Evolutionary conservation across 1,140 invertebrate genomes (phyloP).

Genomic region (Zaprionus tsacasi): DNA sequence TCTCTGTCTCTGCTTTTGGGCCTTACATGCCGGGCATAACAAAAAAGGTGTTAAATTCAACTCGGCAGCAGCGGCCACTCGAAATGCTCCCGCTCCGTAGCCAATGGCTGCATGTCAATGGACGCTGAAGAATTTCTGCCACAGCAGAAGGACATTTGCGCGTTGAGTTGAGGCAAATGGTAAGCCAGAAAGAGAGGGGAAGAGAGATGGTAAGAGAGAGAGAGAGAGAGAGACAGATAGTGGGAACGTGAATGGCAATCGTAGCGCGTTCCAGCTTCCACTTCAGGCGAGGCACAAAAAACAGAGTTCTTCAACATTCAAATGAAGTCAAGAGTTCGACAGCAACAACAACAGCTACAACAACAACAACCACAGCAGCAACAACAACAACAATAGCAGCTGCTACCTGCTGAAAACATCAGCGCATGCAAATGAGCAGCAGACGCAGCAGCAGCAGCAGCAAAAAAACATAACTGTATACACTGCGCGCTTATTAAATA

Average conservation of each 20-base stretch:
- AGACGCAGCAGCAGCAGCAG: slow-evolving; percentile 6
- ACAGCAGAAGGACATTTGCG: slow-evolving; percentile 77
- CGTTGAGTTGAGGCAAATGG: not conserved
- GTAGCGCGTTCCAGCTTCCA: not conserved
- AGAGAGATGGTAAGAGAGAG: not conserved
- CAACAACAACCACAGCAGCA: slow-evolving; percentile 4
- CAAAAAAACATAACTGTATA: slow-evolving; percentile 47
- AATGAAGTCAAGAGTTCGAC: slow-evolving; percentile 60
- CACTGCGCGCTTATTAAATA: slow-evolving; percentile 48
- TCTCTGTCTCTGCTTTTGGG: slow-evolving; percentile 70
- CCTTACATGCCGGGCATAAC: slow-evolving; percentile 76
- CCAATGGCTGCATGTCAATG: slow-evolving; percentile 57
- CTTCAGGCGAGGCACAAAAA: not conserved
- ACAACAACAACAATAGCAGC: slow-evolving; percentile 11
- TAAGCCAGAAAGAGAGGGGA: not conserved
- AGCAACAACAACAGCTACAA: slow-evolving; percentile 13
- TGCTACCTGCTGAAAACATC: slow-evolving; percentile 57
- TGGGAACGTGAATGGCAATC: not conserved
- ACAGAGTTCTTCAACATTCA: slow-evolving; percentile 37
- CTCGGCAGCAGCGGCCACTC: slow-evolving; percentile 48
- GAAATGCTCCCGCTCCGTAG: slow-evolving; percentile 41
- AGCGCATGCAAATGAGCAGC: slow-evolving; percentile 33
- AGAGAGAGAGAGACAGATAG: not conserved
- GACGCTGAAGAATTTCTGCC: slow-evolving; percentile 72
- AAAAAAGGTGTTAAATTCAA: slow-evolving; percentile 83